Base-by-base conservation (phyloP, 2,797 vertebrate genomes). In the Glyptemys insculpta region DNA sequence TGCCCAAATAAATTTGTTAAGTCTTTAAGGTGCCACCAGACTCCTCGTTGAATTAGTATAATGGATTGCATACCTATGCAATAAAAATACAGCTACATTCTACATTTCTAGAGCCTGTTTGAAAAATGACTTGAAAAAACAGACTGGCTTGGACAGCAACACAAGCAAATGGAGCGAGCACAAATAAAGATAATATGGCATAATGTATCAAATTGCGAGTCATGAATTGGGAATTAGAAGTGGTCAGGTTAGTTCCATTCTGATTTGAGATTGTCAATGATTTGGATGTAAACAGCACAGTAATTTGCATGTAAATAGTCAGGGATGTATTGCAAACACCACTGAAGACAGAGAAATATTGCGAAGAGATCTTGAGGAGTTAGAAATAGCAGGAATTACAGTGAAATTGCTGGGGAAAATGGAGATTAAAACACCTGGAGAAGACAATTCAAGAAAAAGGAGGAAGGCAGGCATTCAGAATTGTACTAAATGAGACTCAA, bases 11-110 rank as follows among this genome's bases (percentile, higher is more conserved):
- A 16, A 16, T 50, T 6, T 50, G 15, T 50, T 50, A 16, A 16
- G 15, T 16, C 50, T 50, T 50, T 16, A 50, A 50, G 15, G 50
- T 50, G 50, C 50, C 50, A 50, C 5, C 15, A 5, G 50, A 50
- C 15, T 50, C 50, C 50, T 50, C 15, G 50, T 50, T 50, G 15
- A 50, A 25, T 34, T 16, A 53, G 79, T 5, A 92, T 76, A 59
- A 54, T 1, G 0, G 4, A 54, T 23, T 15, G 8, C 2, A 19
- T 16, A 78, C 23, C 37, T 4, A 11, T 57, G 31, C 79, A 65
- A 54, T 44, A 23, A 74, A 44, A 74, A 74, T 27, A 74, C 52
- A 37, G 12, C 52, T 81, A 50, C 18, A 16, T 7, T 59, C 31
- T 52, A 78, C 27, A 2, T 34, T 29, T 3, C 54, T 44, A 90